Conservation (phyloP, 1,140 invertebrate species). For the Drosophila simulans region DNA sequence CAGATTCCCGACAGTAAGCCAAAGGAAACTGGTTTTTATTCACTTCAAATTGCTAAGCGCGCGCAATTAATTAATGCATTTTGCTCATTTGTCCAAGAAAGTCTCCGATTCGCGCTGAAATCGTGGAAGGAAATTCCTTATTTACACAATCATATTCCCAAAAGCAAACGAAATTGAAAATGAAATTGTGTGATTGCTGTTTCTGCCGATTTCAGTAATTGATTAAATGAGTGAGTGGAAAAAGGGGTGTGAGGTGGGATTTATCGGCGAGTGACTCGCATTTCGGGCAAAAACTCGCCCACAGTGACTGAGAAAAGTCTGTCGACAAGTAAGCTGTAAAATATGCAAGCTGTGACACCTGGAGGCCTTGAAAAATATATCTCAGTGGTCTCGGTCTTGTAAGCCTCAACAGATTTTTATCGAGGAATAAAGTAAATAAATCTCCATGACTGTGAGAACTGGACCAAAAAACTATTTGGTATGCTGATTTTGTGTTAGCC, state of each 20-base stretch:
- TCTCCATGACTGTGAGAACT: slow-evolving; percentile 21
- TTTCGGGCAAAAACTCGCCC: slow-evolving; percentile 17
- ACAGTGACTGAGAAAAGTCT: slow-evolving; percentile 38
- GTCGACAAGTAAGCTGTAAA: slow-evolving; percentile 11
- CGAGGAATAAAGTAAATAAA: not conserved
- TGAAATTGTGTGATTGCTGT: slow-evolving; percentile 28
- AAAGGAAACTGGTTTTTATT: slow-evolving; percentile 39
- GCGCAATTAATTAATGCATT: slow-evolving; percentile 78
- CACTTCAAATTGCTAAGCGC: slow-evolving; percentile 67
- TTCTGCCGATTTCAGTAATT: slow-evolving; percentile 43
- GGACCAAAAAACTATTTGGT: slow-evolving; percentile 18
- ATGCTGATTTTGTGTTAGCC: slow-evolving; percentile 12
- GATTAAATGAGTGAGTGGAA: slow-evolving; percentile 45
- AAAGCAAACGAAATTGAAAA: slow-evolving; percentile 39
- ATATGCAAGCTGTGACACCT: slow-evolving; percentile 24
- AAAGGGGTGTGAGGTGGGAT: not conserved
- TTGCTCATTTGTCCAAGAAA: slow-evolving; percentile 39
- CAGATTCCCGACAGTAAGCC: slow-evolving; percentile 3
- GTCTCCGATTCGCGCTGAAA: slow-evolving; percentile 7
- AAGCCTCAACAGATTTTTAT: slow-evolving; percentile 25
- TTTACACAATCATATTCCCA: slow-evolving; percentile 48
- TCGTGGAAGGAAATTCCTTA: slow-evolving; percentile 61
- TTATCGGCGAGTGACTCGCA: slow-evolving; percentile 23
- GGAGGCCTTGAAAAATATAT: slow-evolving; percentile 31
- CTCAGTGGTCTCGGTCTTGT: slow-evolving; percentile 19